Evolutionary conservation across 1,140 invertebrate genomes (phyloP), one percentile per base, ranked within the genome.

Genomic region (Caenorhabditis inopinata): DNA sequence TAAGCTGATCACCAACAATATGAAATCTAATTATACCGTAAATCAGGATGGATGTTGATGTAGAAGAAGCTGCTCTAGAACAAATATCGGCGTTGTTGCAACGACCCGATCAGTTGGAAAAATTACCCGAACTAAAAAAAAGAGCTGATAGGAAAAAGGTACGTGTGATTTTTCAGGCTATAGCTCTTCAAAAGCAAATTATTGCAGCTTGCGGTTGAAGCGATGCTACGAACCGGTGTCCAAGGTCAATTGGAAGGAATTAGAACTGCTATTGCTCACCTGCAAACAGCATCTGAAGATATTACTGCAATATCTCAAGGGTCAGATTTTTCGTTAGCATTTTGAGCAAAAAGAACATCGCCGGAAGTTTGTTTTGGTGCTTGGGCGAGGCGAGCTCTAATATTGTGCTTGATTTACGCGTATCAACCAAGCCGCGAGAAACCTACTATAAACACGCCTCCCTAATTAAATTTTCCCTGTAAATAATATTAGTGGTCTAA

Each of bases 181-280:
- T 42, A 7, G 38, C 12, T 78, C 16, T 18, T 73, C 51, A 25
- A 35, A 1, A 58, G n/a, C 46, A 62, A 35, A 32, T 45, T 4
- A 79, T 85, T 95, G 82, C 93, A 97, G 90, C 94, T 94, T 0
- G 96, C 96, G 6, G 94, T 97, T 27, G 96, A 99, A 90, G 95
- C 96, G 14, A 94, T 97, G 92, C 89, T 99, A 18, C 97, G 98
- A 90, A 97, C 95, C n/a, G 95, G 95, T 6, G 95, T 99, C 91
- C 96, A 99, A 90, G 95, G 95, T 85, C 96, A 99, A 90, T 89
- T 99, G 46, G 96, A 99, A 90, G 96, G 96, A 0, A 96, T 98
- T 0, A 92, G 93, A 85, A 93, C 94, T 12, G 96, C 96, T 0
- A 91, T 99, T n/a, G 93, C 93, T 86, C 94, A 97, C 88, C 90